Percentiles rank a stretch among this genome's conserved stretches.
Conservation (phyloP, 2,888 invertebrate genomes). For the Stenodera caucasica region DNA sequence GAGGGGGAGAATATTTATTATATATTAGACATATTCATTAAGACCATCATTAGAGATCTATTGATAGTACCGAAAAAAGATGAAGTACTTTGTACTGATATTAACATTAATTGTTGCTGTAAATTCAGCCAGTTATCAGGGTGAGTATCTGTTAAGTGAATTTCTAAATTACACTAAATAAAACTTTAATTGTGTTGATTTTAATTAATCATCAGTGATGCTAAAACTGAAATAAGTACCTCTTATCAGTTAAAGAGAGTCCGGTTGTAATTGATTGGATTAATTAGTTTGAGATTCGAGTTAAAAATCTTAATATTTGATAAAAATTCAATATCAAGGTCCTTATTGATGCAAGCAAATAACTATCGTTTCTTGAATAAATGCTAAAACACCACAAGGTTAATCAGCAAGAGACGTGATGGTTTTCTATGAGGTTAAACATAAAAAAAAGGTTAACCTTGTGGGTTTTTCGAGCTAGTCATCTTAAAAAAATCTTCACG, state of each 20-base stretch:
- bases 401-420: not conserved
- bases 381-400: not conserved
- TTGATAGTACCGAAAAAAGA: conserved; percentile 12
- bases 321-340: not conserved
- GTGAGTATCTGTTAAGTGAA: conserved; percentile 11
- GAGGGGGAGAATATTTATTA: conserved; percentile 17
- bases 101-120: conserved; percentile 10
- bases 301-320: too few relatives aligned
- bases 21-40: conserved; percentile 13
- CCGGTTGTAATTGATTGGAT: not conserved
- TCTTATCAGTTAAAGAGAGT: not conserved
- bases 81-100: conserved; percentile 20
- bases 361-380: not conserved
- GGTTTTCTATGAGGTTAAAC: too few relatives aligned
- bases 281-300: too few relatives aligned
- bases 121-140: conserved; percentile 19
- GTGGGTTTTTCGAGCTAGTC: not conserved
- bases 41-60: conserved; percentile 14
- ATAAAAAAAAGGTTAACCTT: not conserved
- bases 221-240: not conserved
- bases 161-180: not conserved
- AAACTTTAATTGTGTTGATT: too few relatives aligned
- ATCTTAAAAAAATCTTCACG: conserved; percentile 5
- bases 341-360: not conserved
- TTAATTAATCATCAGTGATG: not conserved